Evolutionary conservation across 2,888 invertebrate species (phyloP), one percentile per base, ranked within the genome.

Genomic region (Pycnomerus fuliginosus): DNA sequence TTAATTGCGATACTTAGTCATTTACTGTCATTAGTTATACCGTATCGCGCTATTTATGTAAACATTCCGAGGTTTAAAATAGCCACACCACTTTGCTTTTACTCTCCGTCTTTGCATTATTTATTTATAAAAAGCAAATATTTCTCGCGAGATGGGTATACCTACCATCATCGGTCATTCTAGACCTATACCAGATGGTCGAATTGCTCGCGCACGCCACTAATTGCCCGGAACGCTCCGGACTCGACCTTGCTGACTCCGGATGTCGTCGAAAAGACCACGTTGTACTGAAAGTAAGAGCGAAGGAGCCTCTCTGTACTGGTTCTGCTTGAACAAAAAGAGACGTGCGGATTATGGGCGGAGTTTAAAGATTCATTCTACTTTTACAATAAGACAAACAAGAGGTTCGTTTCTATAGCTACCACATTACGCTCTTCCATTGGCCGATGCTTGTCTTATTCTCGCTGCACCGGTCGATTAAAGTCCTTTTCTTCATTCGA

Each of bases 381-480:
- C 67, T 69, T 69, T 67, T 68, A 65, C 70, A 71, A 70, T 71
- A 70, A 68, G 67, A 65, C 64, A 64, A 65, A 64, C 64, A 65
- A 64, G 63, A 64, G 59, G 58, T 65, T 62, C 62, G 71, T 70
- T 72, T 70, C 71, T 73, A 72, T 72, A 73, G 72, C 73, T 73
- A 73, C 72, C 69, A 70, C 61, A 68, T 68, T 73, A 72, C 72
- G 69, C 69, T 55, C 58, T 62, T 65, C 65, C 70, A 73, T 73
- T 73, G 73, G 73, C 60, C 61, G 63, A 56, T 46, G 47, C 45
- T 48, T 49, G 55, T 55, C 53, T 59, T 58, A 56, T 53, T 57
- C 60, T 58, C 44, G 40, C 42, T 48, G 42, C 41, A 31, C 50
- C 61, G 56, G 61, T 59, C 64, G 65, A 63, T 65, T 65, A 65